Base-by-base conservation (phyloP, 2,113 vertebrate species). In the Atherinomorus stipes region DNA sequence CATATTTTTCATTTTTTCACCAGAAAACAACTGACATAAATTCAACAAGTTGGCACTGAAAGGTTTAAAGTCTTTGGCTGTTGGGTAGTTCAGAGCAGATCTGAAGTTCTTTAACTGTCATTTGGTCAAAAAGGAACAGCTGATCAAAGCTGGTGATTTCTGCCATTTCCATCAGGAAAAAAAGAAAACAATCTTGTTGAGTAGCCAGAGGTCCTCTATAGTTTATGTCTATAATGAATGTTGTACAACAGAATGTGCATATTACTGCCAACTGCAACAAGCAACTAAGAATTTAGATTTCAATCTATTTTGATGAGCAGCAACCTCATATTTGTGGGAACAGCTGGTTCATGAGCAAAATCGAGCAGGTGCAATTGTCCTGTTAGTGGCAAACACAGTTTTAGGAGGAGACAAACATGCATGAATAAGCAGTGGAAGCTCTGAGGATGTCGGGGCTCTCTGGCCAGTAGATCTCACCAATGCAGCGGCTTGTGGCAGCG, bases 401-500 rank as follows among this genome's bases (percentile, higher is more conserved):
- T 74, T 9, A 44, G 64, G 26, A 37, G 49, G 38, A 59, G 6
- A 53, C 16, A 0, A 52, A 9, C 65, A 76, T 68, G 81, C 77
- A 77, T 80, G 82, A 74, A 31, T 40, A 70, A 56, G 49, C 49
- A 22, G 10, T 38, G 34, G 7, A 71, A 73, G 80, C 62, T 61
- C 69, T 66, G 21, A 58, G 70, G 25, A 2, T 57, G 44, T 80
- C 72, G 23, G 59, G 53, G 37, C 22, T 45, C 62, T 60, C 9
- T 2, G 42, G 10, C 67, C 50, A 71, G 76, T 80, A 74, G 72
- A 85, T 87, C 78, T 87, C 53, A 78, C 76, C 49, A 54, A 83
- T 69, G 65, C 76, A 56, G 70, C 11, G 22, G 72, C 59, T 81
- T 59, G 81, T 80, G 80, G 84, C 78, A 83, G 80, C 80, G 61